phyloP scores from a whole-genome alignment of 1,140 invertebrate genomes.

The Ganaspis sp. region DNA sequence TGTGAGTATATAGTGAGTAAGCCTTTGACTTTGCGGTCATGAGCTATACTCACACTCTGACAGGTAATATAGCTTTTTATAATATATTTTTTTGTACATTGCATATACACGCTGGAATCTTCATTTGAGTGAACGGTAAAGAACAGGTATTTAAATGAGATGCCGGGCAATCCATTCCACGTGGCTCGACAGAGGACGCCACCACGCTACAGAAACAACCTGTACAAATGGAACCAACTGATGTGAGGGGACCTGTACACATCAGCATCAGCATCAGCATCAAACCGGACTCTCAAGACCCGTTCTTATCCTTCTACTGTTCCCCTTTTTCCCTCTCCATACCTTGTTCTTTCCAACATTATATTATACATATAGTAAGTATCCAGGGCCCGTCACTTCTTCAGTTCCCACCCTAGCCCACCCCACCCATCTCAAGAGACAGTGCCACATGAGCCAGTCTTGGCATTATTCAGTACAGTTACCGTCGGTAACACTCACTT shows the following conservation, averaged over 20 bases:
- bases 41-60: background rate
- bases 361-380: background rate
- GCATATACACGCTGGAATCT: background rate
- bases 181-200: conserved; percentile 65
- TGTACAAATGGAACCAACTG: background rate
- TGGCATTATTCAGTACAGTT: conserved; percentile 72
- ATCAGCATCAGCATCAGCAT: conserved; percentile 14
- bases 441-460: conserved; percentile 65
- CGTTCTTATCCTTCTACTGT: conserved; percentile 41
- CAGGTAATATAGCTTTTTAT: background rate
- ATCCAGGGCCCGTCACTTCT: conserved; percentile 11
- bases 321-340: conserved; percentile 56
- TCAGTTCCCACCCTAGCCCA: conserved; percentile 48
- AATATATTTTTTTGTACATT: background rate
- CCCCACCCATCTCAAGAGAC: background rate
- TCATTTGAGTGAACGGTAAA: conserved; percentile 56
- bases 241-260: background rate
- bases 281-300: conserved; percentile 17
- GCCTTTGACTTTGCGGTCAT: background rate
- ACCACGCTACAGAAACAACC: conserved; percentile 28
- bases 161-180: conserved; percentile 58
- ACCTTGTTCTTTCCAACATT: conserved; percentile 36
- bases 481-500: conserved; percentile 62
- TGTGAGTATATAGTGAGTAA: no score
- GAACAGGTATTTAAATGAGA: conserved; percentile 67